Percentiles rank a stretch among this genome's conserved stretches.
Conservation (phyloP, 2,888 invertebrate species). For the Aphidoletes aphidimyza region DNA sequence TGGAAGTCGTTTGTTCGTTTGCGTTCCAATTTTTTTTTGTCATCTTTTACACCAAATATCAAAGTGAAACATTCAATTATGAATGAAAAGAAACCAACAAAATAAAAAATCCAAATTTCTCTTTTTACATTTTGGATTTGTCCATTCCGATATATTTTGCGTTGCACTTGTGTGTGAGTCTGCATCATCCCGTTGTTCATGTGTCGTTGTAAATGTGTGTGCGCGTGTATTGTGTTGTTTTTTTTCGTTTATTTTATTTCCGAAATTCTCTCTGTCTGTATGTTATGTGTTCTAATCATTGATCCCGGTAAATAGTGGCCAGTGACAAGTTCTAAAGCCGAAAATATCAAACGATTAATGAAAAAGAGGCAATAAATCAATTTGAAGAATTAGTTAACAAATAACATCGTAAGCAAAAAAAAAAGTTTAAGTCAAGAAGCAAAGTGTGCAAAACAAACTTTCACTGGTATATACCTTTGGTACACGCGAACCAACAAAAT, state of each 20-base stretch:
- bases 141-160: background rate
- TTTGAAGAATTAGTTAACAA: background rate
- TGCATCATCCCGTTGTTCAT: background rate
- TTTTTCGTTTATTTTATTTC: background rate
- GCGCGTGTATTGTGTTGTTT: background rate
- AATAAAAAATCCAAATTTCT: background rate
- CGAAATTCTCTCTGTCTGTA: background rate
- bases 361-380: background rate
- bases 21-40: background rate
- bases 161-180: background rate
- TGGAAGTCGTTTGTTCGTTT: too few species aligned
- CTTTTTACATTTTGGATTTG: conserved; percentile 40
- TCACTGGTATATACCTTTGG: too few species aligned
- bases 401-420: too few species aligned
- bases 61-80: background rate
- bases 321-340: conserved; percentile 32
- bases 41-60: background rate
- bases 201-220: background rate
- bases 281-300: background rate
- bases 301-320: conserved; percentile 22
- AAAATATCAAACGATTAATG: background rate
- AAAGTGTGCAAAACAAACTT: too few species aligned
- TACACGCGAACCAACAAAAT: too few species aligned
- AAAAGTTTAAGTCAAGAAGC: too few species aligned
- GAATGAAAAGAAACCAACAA: background rate